A percentile compares a stretch with the other conserved stretches of the same genome.
These are phyloP conservation scores for Chloroceryle aenea DNA, from an alignment of 2,113 vertebrate species.

Conservation along the genomic window DNA sequence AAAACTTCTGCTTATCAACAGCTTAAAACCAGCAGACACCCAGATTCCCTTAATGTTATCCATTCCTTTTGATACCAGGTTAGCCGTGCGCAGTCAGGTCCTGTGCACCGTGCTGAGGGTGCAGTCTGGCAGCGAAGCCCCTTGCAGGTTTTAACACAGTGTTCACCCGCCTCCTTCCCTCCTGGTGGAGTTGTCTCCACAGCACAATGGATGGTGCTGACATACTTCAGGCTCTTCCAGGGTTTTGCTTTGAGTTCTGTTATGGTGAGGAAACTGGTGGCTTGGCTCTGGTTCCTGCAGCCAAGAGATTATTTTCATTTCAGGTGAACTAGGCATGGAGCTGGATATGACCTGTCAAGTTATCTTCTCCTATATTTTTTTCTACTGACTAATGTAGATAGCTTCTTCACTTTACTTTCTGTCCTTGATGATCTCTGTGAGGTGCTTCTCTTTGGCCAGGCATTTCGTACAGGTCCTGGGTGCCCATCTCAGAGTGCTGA, in stretches of 20 bases:
- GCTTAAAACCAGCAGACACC: background rate
- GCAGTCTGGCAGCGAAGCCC: background rate
- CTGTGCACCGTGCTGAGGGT: background rate
- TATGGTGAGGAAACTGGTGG: background rate
- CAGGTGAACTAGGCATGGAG: background rate
- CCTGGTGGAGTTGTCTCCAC: background rate
- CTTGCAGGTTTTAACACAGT: background rate
- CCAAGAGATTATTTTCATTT: background rate
- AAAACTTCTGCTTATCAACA: background rate
- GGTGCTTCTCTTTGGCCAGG: background rate
- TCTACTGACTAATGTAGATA: background rate
- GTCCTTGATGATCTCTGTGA: background rate
- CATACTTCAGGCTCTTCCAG: background rate
- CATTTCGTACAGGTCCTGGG: background rate
- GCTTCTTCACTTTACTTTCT: background rate
- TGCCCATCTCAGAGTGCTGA: background rate
- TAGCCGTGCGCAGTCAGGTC: background rate
- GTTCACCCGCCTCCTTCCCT: background rate
- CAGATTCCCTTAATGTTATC: background rate
- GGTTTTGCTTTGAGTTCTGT: background rate
- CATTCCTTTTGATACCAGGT: background rate
- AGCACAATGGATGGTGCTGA: background rate
- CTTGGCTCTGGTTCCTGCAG: background rate
- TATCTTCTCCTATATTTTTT: background rate
- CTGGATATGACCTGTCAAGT: background rate